Evolutionary conservation across 2,888 invertebrate genomes (phyloP), one percentile per base, ranked within the genome.

Genomic region (Atethmia centrago): DNA sequence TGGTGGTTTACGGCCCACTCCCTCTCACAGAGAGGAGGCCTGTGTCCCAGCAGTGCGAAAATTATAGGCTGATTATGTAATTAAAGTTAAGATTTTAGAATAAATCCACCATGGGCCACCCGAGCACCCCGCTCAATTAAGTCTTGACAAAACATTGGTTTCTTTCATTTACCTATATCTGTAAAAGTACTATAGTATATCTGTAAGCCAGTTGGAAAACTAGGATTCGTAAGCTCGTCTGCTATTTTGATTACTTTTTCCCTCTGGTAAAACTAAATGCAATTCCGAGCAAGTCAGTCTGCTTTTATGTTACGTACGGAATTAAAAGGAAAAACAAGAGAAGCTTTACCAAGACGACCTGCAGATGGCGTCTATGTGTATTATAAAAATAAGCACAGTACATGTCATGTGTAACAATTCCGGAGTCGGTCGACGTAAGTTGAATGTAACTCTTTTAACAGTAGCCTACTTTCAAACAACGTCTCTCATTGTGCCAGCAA

Each of bases 381-480:
- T 65, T 14, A 40, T 47, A 66, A 71, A 72, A 58, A 59, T 63
- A 63, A 71, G 51, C 59, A n/a, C 19, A 47, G 73, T 58, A 74
- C 25, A 80, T 80, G 65, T 75, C 71, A 79, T 61, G 71, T 65
- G 77, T 67, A 73, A 82, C 82, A 84, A 72, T 73, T 49, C 79
- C 62, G 16, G 72, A 74, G 75, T 74, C 80, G 65, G 62, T 42
- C 70, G 75, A 71, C 83, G 74, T 82, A 85, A 63, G 69, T 81
- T 85, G 83, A 79, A 84, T 78, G 87, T 89, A 84, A 87, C 89
- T 86, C 84, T 88, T 91, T 91, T 87, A 88, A 88, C 86, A 84
- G 78, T 90, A 92, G 87, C 91, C 92, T 90, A 92, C 91, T 91
- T 92, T 83, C 80, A 87, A 84, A 90, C 89, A 87, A 87, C 80